Percentiles rank a stretch among this genome's conserved stretches.
phyloP scores from a whole-genome alignment of 2,113 vertebrate genomes.

The Sclerurus mexicanus region DNA sequence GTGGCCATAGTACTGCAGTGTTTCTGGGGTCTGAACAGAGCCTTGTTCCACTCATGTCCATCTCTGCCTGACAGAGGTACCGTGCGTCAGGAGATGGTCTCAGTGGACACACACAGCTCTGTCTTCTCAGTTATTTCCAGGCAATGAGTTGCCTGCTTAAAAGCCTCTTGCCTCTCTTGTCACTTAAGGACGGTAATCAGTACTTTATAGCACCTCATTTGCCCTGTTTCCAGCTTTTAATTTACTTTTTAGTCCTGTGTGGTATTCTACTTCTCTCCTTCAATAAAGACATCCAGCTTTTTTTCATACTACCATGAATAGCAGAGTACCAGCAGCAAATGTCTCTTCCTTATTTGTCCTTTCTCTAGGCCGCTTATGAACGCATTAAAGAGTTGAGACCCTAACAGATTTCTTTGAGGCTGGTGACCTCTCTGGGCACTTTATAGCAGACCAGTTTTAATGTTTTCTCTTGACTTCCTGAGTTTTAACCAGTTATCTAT shows the following conservation, averaged over 20 bases:
- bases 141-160: background rate
- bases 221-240: background rate
- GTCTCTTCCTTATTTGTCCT: background rate
- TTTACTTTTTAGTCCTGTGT: background rate
- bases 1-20: background rate
- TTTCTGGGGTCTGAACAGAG: background rate
- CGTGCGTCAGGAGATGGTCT: background rate
- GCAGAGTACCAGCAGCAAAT: background rate
- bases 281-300: background rate
- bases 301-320: background rate
- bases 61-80: background rate
- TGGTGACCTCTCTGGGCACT: background rate
- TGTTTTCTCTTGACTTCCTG: background rate
- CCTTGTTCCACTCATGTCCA: background rate
- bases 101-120: background rate
- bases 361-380: slow-evolving; percentile 3
- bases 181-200: background rate
- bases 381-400: slow-evolving; percentile 19
- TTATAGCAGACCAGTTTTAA: background rate
- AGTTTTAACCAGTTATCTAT: background rate
- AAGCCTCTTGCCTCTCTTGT: background rate
- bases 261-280: background rate
- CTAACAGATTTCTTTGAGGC: background rate
- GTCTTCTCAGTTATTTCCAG: background rate
- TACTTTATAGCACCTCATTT: background rate